These are phyloP conservation scores for Chymomyza caudatula DNA, from an alignment of 2,888 invertebrate genomes.

Conservation along the genomic window DNA sequence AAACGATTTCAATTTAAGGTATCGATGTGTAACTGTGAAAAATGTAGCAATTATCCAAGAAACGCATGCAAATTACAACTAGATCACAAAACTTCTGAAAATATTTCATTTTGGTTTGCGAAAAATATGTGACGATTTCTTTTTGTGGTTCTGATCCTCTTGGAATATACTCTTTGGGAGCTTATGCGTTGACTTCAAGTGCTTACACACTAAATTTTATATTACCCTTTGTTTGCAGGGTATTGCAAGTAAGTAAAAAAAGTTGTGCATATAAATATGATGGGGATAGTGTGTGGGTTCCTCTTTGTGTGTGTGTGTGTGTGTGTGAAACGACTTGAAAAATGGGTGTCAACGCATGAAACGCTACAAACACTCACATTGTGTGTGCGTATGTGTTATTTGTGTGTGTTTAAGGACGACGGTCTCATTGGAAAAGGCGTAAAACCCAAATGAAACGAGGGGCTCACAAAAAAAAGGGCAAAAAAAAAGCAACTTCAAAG, in stretches of 20 bases:
- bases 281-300: background rate
- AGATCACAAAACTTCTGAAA: too few relatives aligned
- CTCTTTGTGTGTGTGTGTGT: background rate
- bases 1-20: too few relatives aligned
- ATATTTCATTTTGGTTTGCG: too few relatives aligned
- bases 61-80: too few relatives aligned
- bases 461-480: constrained; percentile 9
- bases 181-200: too few relatives aligned
- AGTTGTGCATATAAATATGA: background rate
- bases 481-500: constrained; percentile 54
- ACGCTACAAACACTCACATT: constrained; percentile 61
- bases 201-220: too few relatives aligned
- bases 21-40: too few relatives aligned
- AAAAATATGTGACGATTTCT: too few relatives aligned
- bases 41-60: too few relatives aligned
- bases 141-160: too few relatives aligned
- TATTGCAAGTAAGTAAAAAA: background rate
- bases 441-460: background rate
- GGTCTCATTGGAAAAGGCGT: background rate
- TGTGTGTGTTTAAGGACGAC: constrained; percentile 20
- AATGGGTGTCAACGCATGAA: constrained; percentile 65
- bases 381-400: background rate
- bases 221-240: background rate
- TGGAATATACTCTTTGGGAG: too few relatives aligned
- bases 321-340: constrained; percentile 37